A percentile compares a stretch with the other conserved stretches of the same genome.
These are phyloP conservation scores for Electrona antarctica DNA, from an alignment of 2,113 vertebrate genomes.

Conservation along the genomic window DNA sequence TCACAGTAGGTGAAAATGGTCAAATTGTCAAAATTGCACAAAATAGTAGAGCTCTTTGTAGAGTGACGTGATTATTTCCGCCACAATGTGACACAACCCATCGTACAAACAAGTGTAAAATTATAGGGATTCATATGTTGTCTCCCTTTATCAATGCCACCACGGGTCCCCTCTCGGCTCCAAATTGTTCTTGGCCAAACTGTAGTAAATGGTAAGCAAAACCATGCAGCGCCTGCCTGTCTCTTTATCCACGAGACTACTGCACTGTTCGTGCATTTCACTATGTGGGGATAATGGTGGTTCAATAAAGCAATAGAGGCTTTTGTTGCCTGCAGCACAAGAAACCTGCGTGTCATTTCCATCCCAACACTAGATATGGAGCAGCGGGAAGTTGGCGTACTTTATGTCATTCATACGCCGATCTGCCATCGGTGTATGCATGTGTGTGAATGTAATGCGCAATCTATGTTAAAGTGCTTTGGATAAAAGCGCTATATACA, in stretches of 20 bases:
- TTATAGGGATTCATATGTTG: conserved; percentile 3
- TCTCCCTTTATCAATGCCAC: conserved; percentile 55
- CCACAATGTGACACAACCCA: no score
- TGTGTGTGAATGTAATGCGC: no score
- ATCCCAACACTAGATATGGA: conserved; percentile 34
- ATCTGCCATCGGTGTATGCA: no score
- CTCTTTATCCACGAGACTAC: conserved; percentile 36
- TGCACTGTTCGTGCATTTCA: conserved; percentile 24
- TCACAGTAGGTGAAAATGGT: no score
- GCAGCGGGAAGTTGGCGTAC: conserved; percentile 16
- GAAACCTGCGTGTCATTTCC: conserved; percentile 38
- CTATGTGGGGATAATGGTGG: conserved; percentile 29
- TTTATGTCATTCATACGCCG: neutral
- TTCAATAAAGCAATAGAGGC: conserved; percentile 66
- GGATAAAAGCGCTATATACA: no score
- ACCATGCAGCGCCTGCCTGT: conserved; percentile 53
- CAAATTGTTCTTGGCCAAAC: conserved; percentile 48
- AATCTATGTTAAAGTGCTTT: no score
- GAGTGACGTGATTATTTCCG: no score
- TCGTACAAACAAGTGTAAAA: no score
- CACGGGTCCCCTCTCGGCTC: conserved; percentile 34
- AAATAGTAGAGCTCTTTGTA: no score
- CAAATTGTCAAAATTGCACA: no score
- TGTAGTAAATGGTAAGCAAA: conserved; percentile 30
- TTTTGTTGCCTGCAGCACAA: conserved; percentile 30